Conservation (phyloP, 2,113 vertebrate species). For the Chionomys nivalis region DNA sequence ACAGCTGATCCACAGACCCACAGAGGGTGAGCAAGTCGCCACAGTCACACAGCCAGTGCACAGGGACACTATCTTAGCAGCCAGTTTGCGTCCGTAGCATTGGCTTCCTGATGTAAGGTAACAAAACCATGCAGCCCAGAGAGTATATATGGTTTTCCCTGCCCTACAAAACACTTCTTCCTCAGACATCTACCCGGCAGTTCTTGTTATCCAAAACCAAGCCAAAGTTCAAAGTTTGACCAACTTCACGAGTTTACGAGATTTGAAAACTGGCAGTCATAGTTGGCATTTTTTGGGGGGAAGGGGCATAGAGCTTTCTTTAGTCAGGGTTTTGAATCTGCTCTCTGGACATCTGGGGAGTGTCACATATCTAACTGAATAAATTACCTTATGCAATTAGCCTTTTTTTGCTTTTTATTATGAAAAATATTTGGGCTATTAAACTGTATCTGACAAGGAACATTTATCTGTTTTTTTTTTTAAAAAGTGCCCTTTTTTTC, state of each 20-base stretch:
- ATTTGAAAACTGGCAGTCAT: neutral
- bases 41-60: neutral
- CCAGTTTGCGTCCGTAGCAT: neutral
- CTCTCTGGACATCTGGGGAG: neutral
- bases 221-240: neutral
- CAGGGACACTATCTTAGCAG: neutral
- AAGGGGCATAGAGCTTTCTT: neutral
- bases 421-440: neutral
- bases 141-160: neutral
- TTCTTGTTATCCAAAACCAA: neutral
- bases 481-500: neutral
- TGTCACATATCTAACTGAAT: neutral
- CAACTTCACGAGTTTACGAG: neutral
- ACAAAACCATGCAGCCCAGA: neutral
- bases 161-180: neutral
- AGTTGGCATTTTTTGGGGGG: neutral
- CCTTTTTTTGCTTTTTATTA: neutral
- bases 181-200: neutral
- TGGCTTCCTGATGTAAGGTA: neutral
- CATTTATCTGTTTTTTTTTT: neutral
- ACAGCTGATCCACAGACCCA: neutral
- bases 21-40: neutral
- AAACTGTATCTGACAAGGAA: constrained; percentile 40
- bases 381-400: neutral
- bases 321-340: neutral